Conservation (phyloP, 37 sponge, comb jelly and placozoan genomes). For the Spongia lamella region DNA sequence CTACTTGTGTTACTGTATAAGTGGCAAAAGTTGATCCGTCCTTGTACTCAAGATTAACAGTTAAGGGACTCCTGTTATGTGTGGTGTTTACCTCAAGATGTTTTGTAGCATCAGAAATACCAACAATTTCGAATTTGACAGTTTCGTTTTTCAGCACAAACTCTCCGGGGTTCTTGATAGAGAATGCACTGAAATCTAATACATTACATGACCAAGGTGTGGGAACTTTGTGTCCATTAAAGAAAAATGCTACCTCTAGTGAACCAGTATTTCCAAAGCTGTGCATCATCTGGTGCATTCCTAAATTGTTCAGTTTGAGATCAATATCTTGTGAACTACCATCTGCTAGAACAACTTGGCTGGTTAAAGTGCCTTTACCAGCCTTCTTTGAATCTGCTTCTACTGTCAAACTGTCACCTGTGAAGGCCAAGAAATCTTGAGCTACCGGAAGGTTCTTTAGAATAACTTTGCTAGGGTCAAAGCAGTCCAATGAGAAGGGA, state of each 20-base stretch:
- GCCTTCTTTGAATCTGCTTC: constrained; percentile 43
- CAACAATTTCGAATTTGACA: constrained; percentile 50
- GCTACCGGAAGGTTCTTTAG: constrained; percentile 50
- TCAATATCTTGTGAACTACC: constrained; percentile 21
- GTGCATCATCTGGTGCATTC: constrained; percentile 17
- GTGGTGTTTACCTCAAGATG: constrained; percentile 45
- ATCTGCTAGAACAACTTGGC: constrained; percentile 16
- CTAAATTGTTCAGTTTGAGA: constrained; percentile 14
- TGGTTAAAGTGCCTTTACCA: constrained; percentile 29
- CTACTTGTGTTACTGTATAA: constrained; percentile 65
- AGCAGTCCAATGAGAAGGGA: constrained; percentile 68
- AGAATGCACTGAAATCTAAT: constrained; percentile 34
- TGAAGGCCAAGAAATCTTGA: background rate
- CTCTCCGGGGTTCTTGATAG: constrained; percentile 51
- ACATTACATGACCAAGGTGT: constrained; percentile 42
- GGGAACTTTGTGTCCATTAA: constrained; percentile 34
- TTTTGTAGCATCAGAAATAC: constrained; percentile 43
- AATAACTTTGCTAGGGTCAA: constrained; percentile 48
- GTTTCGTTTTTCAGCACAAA: constrained; percentile 32
- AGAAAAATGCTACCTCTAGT: constrained; percentile 47
- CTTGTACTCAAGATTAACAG: constrained; percentile 46
- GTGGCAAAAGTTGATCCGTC: constrained; percentile 31
- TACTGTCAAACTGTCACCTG: constrained; percentile 37
- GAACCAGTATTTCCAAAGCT: constrained; percentile 40
- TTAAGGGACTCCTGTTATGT: constrained; percentile 42